Conservation (phyloP, 2,888 invertebrate species). For the Drosophila hawaiiensis region DNA sequence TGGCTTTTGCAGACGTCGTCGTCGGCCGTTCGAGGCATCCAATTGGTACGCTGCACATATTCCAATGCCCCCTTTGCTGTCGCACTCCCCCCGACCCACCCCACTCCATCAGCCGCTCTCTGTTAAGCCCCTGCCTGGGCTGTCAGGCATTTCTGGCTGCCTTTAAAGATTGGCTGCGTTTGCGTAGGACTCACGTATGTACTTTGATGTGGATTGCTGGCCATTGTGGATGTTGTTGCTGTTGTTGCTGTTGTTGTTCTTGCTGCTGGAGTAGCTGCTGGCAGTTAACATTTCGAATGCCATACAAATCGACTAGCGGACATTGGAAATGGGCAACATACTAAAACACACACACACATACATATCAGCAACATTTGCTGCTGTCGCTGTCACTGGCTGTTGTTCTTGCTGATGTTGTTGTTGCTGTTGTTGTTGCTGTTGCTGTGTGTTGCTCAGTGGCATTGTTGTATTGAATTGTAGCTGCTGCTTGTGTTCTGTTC, state of each 20-base stretch:
- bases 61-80: constrained; percentile 3
- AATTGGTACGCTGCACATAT: constrained; percentile 74
- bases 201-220: constrained; percentile 72
- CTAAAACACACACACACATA: constrained; percentile 29
- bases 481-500: constrained; percentile 68
- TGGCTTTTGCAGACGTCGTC: constrained; percentile 56
- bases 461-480: constrained; percentile 76
- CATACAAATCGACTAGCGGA: constrained; percentile 80
- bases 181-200: constrained; percentile 79
- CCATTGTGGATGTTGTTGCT: constrained; percentile 68
- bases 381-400: constrained; percentile 32
- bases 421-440: constrained; percentile 17
- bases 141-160: constrained; percentile 48
- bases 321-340: constrained; percentile 66
- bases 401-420: constrained; percentile 17
- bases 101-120: neutral
- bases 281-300: constrained; percentile 79
- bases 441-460: constrained; percentile 47
- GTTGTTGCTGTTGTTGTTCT: constrained; percentile 42
- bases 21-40: constrained; percentile 63
- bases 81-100: neutral
- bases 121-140: constrained; percentile 16
- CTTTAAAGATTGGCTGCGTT: constrained; percentile 73
- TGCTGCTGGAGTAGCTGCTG: constrained; percentile 58
- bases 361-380: constrained; percentile 44